phyloP scores from a whole-genome alignment of 2,113 vertebrate species.

The Raja brachyura region DNA sequence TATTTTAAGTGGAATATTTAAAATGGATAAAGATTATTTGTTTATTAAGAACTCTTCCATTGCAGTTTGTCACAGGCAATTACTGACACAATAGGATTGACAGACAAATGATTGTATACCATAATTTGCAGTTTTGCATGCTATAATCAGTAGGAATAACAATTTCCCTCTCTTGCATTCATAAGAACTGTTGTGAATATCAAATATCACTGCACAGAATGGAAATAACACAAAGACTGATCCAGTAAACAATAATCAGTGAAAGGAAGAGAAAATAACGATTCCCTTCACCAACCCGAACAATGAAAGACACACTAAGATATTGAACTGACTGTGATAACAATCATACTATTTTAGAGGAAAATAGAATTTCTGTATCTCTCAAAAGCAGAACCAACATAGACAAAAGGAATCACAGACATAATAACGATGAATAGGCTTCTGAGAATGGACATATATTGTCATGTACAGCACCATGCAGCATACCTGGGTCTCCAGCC shows the following conservation, averaged over 20 bases:
- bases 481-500: too few species aligned
- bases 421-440: not conserved
- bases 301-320: not conserved
- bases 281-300: not conserved
- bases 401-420: not conserved
- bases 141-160: not conserved
- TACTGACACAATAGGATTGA: not conserved
- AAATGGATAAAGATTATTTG: not conserved
- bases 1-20: not conserved
- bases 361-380: not conserved
- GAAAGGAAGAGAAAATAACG: not conserved
- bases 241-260: not conserved
- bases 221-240: not conserved
- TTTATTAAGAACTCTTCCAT: not conserved
- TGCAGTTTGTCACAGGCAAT: not conserved
- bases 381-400: not conserved
- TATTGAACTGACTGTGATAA: not conserved
- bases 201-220: not conserved
- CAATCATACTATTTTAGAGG: not conserved
- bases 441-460: not conserved
- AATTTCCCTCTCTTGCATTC: too few species aligned
- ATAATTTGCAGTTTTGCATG: not conserved
- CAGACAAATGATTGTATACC: not conserved
- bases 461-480: too few species aligned
- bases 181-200: too few species aligned